Conservation (phyloP, 2,113 vertebrate genomes). For the Thryonomys swinderianus region DNA sequence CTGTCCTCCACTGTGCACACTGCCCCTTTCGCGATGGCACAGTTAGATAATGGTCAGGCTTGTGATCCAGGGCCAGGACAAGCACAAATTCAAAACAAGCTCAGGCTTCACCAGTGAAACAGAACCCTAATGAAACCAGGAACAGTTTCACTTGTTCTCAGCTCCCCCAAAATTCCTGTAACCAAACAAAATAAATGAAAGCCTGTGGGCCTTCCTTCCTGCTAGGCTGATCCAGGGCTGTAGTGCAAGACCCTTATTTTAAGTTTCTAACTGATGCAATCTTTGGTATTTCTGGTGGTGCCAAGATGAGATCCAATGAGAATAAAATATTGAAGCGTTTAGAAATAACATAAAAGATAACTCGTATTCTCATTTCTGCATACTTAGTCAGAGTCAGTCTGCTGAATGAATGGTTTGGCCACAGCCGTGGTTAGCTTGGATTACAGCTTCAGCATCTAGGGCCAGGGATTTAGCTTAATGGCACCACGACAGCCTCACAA, state of each 20-base stretch:
- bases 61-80: conserved; percentile 7
- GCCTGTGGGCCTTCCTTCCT: conserved; percentile 38
- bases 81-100: conserved; percentile 72
- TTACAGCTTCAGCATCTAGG: neutral
- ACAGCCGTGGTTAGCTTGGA: neutral
- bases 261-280: neutral
- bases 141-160: conserved; percentile 71
- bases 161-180: conserved; percentile 60
- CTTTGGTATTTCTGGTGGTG: neutral
- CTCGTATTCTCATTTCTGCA: neutral
- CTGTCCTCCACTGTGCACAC: neutral
- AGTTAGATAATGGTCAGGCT: conserved; percentile 67
- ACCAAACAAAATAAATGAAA: conserved; percentile 74
- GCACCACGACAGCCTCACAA: too few species aligned
- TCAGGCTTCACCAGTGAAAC: conserved; percentile 65
- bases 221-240: conserved; percentile 8
- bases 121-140: conserved; percentile 73
- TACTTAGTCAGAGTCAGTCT: neutral
- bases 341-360: neutral
- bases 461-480: too few species aligned
- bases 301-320: neutral
- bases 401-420: neutral
- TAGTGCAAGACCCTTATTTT: neutral
- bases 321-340: neutral
- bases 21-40: conserved; percentile 55